Evolutionary conservation across 2,888 invertebrate genomes (phyloP).

Genomic region (Hartigia nigra): DNA sequence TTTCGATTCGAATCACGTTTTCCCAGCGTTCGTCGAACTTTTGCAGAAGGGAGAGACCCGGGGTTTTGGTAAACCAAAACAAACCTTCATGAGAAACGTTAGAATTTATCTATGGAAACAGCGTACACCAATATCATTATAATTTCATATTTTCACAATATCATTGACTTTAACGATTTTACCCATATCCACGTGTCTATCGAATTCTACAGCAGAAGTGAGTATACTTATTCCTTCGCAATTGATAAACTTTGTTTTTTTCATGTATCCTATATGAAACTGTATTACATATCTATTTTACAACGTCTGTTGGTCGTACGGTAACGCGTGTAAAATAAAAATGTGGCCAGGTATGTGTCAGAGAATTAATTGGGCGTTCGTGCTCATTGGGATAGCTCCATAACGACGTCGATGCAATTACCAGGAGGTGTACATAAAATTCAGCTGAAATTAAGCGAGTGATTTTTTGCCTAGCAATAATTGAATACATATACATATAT

Average conservation of each 20-base stretch:
- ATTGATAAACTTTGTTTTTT: neutral
- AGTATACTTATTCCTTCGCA: too few relatives aligned
- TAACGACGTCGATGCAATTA: conserved; percentile 3
- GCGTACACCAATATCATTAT: neutral
- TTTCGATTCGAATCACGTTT: neutral
- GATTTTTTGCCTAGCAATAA: neutral
- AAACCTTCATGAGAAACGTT: neutral
- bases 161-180: too few relatives aligned
- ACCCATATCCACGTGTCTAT: too few relatives aligned
- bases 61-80: neutral
- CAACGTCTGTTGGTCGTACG: neutral
- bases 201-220: too few relatives aligned
- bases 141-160: too few relatives aligned
- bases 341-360: neutral
- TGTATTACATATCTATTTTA: neutral
- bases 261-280: neutral
- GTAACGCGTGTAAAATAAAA: neutral
- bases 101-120: neutral
- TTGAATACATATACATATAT: neutral
- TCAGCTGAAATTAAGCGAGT: neutral
- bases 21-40: neutral
- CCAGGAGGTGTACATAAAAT: neutral
- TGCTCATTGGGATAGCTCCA: neutral
- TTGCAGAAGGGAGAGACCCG: neutral
- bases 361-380: conserved; percentile 16